Base-by-base conservation (phyloP, 2,113 vertebrate species). In the Chascanopsetta lugubris region DNA sequence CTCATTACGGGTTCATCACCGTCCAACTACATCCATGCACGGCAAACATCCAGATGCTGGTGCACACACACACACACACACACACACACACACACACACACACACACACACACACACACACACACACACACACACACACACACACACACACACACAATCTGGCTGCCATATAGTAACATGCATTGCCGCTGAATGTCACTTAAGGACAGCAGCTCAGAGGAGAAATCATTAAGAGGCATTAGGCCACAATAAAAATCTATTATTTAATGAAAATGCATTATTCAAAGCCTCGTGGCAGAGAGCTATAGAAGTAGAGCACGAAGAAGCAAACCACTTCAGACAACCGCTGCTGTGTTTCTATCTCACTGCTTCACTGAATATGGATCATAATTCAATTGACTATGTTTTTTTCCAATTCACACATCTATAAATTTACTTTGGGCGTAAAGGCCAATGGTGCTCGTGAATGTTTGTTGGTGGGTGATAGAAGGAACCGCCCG, bases 1-100 rank as follows among this genome's bases (percentile, higher is more conserved):
- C 61, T 59, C 56, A 58, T 43, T 59, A 48, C 65, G 61, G 43
- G 63, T 71, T 71, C 70, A 62, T 76, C 69, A 62, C 53, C 76
- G 71, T 61, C 59, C 34, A 66, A 13, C 58, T 56, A 47, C 59
- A 77, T 69, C 56, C 72, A 40, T 47, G 36, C 32, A 21, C 32
- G 61, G 34, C 32, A 15, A 43, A 79, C 45, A 50, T 77, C 67
- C 54, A 76, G 68, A 78, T 77, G 70, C 51, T 75, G 73, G 68
- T 64, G 61, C 38, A 15, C 38, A 61, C 76, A 56, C 40, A 54
- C 29, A 47, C n/a, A 20, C 17, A 45, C 8, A 13, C 55, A 22
- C 27, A 43, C 24, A 54, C 32, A 55, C 47, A 24, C 29, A 59
- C 15, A 43, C 9, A 63, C 13, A 43, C 36, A 29, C n/a, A 30